Conservation (phyloP, 2,888 invertebrate genomes). For the Orchesella flavescens region DNA sequence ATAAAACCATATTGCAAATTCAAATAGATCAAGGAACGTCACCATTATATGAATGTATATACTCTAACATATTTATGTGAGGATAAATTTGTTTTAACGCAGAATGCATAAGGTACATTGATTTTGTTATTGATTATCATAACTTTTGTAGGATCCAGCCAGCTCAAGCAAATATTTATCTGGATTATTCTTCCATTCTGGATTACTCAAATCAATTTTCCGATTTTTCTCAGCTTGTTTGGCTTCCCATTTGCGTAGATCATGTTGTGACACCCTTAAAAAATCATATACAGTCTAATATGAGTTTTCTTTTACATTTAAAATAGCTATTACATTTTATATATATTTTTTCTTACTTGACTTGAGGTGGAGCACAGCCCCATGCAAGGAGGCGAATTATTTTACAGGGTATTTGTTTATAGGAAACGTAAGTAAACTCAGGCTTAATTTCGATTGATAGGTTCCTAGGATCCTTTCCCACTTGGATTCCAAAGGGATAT, state of each 20-base stretch:
- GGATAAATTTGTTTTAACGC: too few relatives aligned
- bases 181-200: constrained; percentile 96
- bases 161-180: constrained; percentile 81
- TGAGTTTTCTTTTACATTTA: constrained; percentile 8
- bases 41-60: too few relatives aligned
- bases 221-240: constrained; percentile 90
- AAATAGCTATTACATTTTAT: too few relatives aligned
- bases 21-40: too few relatives aligned
- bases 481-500: constrained; percentile 87
- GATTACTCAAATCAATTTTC: constrained; percentile 88
- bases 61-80: too few relatives aligned
- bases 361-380: constrained; percentile 85
- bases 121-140: constrained; percentile 52
- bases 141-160: constrained; percentile 69
- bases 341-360: constrained; percentile 78
- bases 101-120: too few relatives aligned
- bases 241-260: constrained; percentile 93
- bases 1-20: too few relatives aligned
- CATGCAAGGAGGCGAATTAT: constrained; percentile 84
- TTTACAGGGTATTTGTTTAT: constrained; percentile 80
- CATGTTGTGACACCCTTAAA: constrained; percentile 85
- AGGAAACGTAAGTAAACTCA: constrained; percentile 83
- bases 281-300: constrained; percentile 34
- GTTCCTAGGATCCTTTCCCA: constrained; percentile 85
- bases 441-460: constrained; percentile 84